Percentiles rank a stretch among this genome's conserved stretches.
These are phyloP conservation scores for Mercenaria mercenaria DNA, from an alignment of 1,140 invertebrate genomes.

Conservation along the genomic window DNA sequence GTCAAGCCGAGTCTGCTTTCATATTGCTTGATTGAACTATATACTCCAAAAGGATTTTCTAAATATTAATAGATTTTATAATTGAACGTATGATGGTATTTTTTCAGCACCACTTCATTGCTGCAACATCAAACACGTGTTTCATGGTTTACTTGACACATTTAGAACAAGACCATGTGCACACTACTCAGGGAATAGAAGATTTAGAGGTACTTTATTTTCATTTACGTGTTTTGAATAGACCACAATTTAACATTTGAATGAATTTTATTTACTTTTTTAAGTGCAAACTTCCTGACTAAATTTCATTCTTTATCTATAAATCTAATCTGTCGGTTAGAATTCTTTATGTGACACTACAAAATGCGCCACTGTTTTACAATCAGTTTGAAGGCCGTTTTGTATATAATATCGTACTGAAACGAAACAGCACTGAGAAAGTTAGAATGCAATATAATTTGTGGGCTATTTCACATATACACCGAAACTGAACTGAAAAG, in stretches of 20 bases:
- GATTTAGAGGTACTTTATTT: slow-evolving; percentile 24
- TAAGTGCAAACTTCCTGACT: not conserved
- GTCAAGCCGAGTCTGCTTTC: too few species aligned
- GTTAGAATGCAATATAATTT: too few species aligned
- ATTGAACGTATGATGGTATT: too few species aligned
- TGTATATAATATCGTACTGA: too few species aligned
- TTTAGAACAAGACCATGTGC: slow-evolving; percentile 37
- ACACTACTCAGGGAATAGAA: slow-evolving; percentile 26
- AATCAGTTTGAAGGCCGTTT: too few species aligned
- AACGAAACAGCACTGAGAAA: too few species aligned
- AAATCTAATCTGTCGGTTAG: not conserved
- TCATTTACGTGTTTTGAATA: not conserved
- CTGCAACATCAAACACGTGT: slow-evolving; percentile 13
- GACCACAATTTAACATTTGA: not conserved
- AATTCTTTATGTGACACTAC: not conserved
- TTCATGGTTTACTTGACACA: slow-evolving; percentile 22
- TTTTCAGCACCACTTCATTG: slow-evolving; percentile 42
- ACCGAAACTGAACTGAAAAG: too few species aligned
- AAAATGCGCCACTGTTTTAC: too few species aligned
- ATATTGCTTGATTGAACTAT: too few species aligned
- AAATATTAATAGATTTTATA: too few species aligned
- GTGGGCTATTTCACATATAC: too few species aligned
- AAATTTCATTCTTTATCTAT: not conserved
- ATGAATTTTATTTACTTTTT: not conserved
- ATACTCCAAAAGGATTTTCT: too few species aligned